Conservation (phyloP, 1,140 invertebrate species). For the Eciton burchellii region DNA sequence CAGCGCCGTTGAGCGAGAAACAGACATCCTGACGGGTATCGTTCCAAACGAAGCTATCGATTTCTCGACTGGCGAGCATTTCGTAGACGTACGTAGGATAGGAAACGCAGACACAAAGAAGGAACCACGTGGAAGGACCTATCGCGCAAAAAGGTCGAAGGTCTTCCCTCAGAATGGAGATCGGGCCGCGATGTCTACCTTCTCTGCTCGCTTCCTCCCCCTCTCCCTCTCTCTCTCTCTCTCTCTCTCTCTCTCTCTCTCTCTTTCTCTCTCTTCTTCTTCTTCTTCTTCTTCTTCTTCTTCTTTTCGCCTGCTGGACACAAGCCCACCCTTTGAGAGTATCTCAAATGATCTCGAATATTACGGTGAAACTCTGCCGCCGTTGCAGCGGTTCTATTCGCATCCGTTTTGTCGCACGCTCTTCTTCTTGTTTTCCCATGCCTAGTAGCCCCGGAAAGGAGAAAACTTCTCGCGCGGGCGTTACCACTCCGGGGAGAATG, state of each 20-base stretch:
- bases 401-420: slow-evolving; percentile 9
- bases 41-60: slow-evolving; percentile 6
- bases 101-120: background rate
- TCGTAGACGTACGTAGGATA: background rate
- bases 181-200: slow-evolving; percentile 77
- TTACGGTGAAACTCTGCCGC: slow-evolving; percentile 68
- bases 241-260: slow-evolving; percentile 20
- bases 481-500: slow-evolving; percentile 48
- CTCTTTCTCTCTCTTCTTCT: background rate
- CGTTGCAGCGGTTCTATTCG: slow-evolving; percentile 49
- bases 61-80: slow-evolving; percentile 10
- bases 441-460: slow-evolving; percentile 35
- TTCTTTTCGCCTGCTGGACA: slow-evolving; percentile 70
- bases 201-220: background rate
- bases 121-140: slow-evolving; percentile 28
- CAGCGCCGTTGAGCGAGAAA: background rate
- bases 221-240: background rate
- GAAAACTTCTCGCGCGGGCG: slow-evolving; percentile 36
- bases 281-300: background rate
- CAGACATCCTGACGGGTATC: background rate
- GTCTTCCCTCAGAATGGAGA: slow-evolving; percentile 74
- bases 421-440: slow-evolving; percentile 66
- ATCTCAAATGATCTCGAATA: slow-evolving; percentile 76
- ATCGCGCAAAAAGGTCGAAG: slow-evolving; percentile 41
- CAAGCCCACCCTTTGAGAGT: slow-evolving; percentile 78